Evolutionary conservation across 2,888 invertebrate species (phyloP), one percentile per base, ranked within the genome.

Genomic region (Entomobrya multifasciata): DNA sequence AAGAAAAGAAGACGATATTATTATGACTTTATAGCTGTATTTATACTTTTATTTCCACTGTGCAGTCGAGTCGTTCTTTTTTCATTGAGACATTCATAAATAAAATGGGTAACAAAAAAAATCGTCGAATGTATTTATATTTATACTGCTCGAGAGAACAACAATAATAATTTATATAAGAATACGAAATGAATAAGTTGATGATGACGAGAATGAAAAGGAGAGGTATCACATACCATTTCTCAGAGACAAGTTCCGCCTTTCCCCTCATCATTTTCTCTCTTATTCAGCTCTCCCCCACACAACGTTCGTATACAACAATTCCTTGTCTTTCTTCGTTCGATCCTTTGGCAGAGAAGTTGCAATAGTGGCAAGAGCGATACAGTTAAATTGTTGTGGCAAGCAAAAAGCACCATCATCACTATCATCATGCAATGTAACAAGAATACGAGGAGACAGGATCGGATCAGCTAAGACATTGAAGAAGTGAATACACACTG

Each of bases 361-460:
- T 11, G 72, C 47, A 41, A 41, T 17, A 36, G 41, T 25, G 44
- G 11, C 47, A 17, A 70, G 20, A 11, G 20, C 25, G 30, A 52
- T 74, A 25, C 55, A 49, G 36, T 74, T 74, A 55, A 74, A 74
- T 20, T 55, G 30, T 74, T 49, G 74, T 55, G 55, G 55, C 49
- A 74, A 55, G 55, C 44, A 74, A 67, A 47, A 22, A 13, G 20
- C 49, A 52, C 20, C 55, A 52, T 52, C 17, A 55, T 74, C 41
- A 70, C 20, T n/a, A 74, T 52, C 20, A 30, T 55, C 55, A 70
- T 70, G n/a, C 70, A 44, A 27, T 74, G 74, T 74, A 74, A 74
- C 74, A 74, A 55, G 55, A 74, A 52, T 74, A 30, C 27, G 74
- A 78, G 60, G 47, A 78, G 78, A 78, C 78, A 78, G 62, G n/a